Evolutionary conservation across 2,797 vertebrate species (phyloP), one percentile per base, ranked within the genome.

Genomic region (Channallabes apus): DNA sequence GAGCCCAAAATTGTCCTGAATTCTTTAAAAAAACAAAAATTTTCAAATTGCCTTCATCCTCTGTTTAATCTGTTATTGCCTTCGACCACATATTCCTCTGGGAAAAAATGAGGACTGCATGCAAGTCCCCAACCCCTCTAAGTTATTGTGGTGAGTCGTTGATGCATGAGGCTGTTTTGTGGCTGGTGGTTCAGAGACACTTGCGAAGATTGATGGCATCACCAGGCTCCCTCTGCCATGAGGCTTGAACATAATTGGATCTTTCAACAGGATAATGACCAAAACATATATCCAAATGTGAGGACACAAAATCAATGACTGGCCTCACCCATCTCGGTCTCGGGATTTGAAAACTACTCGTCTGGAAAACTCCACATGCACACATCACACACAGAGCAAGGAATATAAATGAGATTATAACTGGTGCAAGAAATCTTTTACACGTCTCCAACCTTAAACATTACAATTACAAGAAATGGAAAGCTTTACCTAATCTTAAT

Each of bases 221-320:
- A 14, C 22, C 58, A 38, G 32, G 22, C 32, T 61, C 29, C 58
- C 32, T 24, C 58, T n/a, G 22, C 76, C 29, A 38, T 61, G 76
- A 78, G 32, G 32, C 6, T 35, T 12, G 61, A 61, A 38, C 20
- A 78, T 38, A 61, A 24, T 38, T 24, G 32, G 58, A 38, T 61
- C 58, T 78, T 78, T 59, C 54, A 78, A 59, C 56, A 78, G 32
- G 32, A 61, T 78, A 78, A 62, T n/a, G 20, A 78, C 32, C 32
- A 38, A 78, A 78, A 78, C 24, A 17, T 24, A 38, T 38, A 38
- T 78, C 56, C 32, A 38, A 38, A 38, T 38, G 5, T 38, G 58
- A 22, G 56, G 76, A 38, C 51, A 38, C 32, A 38, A 78, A 78
- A 78, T 78, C 58, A 77, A 77, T 32, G 75, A 6, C 59, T 77